phyloP scores from a whole-genome alignment of 2,113 vertebrate species.

The Anser brachyrhynchus region DNA sequence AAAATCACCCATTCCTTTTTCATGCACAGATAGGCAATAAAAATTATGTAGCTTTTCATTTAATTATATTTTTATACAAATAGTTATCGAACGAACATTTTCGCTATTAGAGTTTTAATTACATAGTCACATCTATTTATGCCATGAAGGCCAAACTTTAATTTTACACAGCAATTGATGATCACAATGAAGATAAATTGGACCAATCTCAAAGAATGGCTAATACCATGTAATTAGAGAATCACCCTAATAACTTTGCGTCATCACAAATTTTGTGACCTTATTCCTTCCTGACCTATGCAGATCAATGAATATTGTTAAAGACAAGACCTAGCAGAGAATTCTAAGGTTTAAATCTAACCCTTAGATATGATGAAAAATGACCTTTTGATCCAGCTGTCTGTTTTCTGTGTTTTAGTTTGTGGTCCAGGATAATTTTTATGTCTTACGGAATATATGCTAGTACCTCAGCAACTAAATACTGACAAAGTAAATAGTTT shows the following conservation, averaged over 20 bases:
- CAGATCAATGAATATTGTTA: neutral
- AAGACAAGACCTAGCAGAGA: neutral
- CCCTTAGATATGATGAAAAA: neutral
- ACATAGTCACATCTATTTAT: neutral
- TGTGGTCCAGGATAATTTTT: neutral
- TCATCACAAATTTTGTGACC: neutral
- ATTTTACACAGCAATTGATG: neutral
- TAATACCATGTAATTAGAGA: neutral
- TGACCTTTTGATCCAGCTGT: neutral
- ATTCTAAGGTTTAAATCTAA: neutral
- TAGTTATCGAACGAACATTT: neutral
- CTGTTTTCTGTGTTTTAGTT: neutral
- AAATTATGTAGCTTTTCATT: neutral
- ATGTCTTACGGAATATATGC: neutral
- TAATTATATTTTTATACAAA: neutral
- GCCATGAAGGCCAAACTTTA: neutral
- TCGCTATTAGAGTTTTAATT: neutral
- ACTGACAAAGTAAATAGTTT: neutral
- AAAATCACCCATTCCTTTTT: neutral
- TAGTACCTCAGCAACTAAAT: neutral
- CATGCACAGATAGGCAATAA: neutral
- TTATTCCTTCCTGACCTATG: neutral
- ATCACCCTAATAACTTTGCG: neutral
- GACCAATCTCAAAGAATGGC: neutral
- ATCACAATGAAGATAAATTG: neutral